phyloP scores from a whole-genome alignment of 1,140 invertebrate species.

The Metaphire vulgaris region DNA sequence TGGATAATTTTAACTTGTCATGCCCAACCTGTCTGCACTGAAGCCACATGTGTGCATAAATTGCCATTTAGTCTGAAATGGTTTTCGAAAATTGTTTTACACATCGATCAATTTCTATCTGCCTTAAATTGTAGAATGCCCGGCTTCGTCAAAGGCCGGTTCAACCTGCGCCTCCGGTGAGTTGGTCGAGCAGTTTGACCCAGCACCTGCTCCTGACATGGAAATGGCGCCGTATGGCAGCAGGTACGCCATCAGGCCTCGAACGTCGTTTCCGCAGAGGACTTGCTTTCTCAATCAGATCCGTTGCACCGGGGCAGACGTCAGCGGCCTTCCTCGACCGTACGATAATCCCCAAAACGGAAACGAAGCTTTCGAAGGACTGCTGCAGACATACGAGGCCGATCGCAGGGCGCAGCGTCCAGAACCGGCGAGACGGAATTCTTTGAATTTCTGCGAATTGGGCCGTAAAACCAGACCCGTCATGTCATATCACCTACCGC shows the following conservation, averaged over 20 bases:
- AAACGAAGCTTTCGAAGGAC: not conserved
- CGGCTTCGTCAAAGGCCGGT: not conserved
- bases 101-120: too few species aligned
- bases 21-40: too few species aligned
- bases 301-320: not conserved
- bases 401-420: not conserved
- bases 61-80: too few species aligned
- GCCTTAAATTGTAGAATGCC: not conserved
- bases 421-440: not conserved
- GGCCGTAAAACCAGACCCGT: not conserved
- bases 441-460: not conserved
- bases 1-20: too few species aligned
- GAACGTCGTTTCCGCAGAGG: too few species aligned
- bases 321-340: not conserved
- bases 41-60: too few species aligned
- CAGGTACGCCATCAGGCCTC: too few species aligned
- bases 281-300: not conserved
- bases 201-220: not conserved
- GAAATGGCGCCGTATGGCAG: not conserved
- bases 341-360: not conserved
- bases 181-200: not conserved
- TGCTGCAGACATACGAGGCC: not conserved
- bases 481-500: not conserved
- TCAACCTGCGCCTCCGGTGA: not conserved
- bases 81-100: too few species aligned